A percentile compares a stretch with the other conserved stretches of the same genome.
These are phyloP conservation scores for Ferdinandea cuprea DNA, from an alignment of 2,888 invertebrate species.

Conservation along the genomic window DNA sequence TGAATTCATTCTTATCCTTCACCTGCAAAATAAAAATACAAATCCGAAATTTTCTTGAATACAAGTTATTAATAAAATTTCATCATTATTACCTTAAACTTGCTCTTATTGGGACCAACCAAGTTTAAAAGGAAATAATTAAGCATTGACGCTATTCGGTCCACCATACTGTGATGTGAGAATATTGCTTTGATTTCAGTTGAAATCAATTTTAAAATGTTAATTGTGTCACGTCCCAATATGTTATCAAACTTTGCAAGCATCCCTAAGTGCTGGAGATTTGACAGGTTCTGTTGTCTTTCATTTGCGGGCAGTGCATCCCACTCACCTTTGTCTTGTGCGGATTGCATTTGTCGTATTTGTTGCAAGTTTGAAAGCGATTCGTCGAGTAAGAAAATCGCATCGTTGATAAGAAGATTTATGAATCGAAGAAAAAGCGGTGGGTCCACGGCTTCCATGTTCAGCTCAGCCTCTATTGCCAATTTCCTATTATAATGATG, in stretches of 20 bases:
- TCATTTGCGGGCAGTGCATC: constrained; percentile 87
- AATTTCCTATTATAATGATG: constrained; percentile 85
- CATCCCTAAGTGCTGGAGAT: constrained; percentile 90
- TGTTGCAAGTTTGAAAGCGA: constrained; percentile 95
- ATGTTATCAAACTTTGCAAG: constrained; percentile 96
- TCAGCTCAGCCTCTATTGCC: constrained; percentile 91
- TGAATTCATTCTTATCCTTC: constrained; percentile 93
- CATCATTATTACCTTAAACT: constrained; percentile 88
- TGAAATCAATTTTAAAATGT: constrained; percentile 90
- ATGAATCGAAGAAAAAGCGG: constrained; percentile 97
- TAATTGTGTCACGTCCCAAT: constrained; percentile 93
- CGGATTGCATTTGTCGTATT: constrained; percentile 91
- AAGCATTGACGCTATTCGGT: constrained; percentile 96
- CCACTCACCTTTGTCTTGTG: constrained; percentile 90
- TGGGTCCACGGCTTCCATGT: constrained; percentile 95
- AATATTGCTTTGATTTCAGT: constrained; percentile 91
- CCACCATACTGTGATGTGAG: constrained; percentile 95
- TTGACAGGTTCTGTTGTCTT: constrained; percentile 88
- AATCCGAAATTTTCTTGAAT: too few species aligned
- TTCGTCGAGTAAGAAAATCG: constrained; percentile 96
- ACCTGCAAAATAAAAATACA: constrained; percentile 85
- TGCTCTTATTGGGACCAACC: constrained; percentile 95
- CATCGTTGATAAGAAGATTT: constrained; percentile 98
- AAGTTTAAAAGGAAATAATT: constrained; percentile 96
- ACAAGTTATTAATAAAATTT: too few species aligned